A percentile compares a stretch with the other conserved stretches of the same genome.
Conservation (phyloP, 2,888 invertebrate genomes). For the Dicyrtoma fusca region DNA sequence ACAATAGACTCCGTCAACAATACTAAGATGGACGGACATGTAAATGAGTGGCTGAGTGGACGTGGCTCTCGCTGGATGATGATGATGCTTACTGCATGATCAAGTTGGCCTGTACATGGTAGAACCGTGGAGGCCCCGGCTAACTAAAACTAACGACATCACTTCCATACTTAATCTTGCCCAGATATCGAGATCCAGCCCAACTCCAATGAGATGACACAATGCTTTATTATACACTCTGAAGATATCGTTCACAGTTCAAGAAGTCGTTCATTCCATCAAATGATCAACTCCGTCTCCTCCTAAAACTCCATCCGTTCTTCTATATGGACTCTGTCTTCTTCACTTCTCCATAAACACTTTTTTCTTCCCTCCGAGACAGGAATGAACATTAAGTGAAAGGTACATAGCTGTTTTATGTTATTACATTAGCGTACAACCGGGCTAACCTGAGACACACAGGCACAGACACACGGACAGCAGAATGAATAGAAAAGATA, state of each 20-base stretch:
- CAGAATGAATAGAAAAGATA: too few relatives aligned
- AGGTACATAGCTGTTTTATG: too few relatives aligned
- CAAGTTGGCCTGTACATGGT: too few relatives aligned
- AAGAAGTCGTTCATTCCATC: constrained; percentile 11
- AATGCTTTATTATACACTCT: constrained; percentile 3
- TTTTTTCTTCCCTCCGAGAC: too few relatives aligned
- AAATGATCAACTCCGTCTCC: not conserved
- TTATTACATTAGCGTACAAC: too few relatives aligned
- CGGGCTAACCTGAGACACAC: too few relatives aligned
- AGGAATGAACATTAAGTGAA: too few relatives aligned
- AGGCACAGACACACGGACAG: too few relatives aligned
- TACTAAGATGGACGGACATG: not conserved
- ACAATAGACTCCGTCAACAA: not conserved
- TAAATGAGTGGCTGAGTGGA: not conserved
- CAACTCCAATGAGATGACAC: constrained; percentile 15
- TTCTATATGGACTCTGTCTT: too few relatives aligned
- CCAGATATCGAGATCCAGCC: constrained; percentile 14
- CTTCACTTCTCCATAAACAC: too few relatives aligned
- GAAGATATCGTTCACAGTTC: constrained; percentile 10
- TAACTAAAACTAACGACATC: not conserved
- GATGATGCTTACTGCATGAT: too few relatives aligned
- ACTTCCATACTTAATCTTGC: constrained; percentile 2
- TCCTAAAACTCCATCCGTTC: too few relatives aligned
- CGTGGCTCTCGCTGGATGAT: not conserved
- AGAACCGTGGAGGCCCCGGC: not conserved